phyloP scores from a whole-genome alignment of 1,140 invertebrate species.

The Drosophila ananassae region DNA sequence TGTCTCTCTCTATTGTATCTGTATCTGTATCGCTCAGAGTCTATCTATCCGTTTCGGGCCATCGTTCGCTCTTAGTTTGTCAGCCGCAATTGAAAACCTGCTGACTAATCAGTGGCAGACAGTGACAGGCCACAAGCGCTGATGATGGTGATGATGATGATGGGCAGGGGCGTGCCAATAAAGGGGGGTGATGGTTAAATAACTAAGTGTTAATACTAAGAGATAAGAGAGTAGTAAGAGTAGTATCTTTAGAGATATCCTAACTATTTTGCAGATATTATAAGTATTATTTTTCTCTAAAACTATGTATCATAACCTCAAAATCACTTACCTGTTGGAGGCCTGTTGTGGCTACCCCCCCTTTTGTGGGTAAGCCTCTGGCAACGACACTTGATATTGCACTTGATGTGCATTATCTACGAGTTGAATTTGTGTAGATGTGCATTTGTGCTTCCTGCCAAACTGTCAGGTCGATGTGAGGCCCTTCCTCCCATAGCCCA shows the following conservation, averaged over 20 bases:
- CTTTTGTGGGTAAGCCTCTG: constrained; percentile 5
- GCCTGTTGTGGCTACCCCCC: no score
- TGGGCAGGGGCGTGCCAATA: constrained; percentile 8
- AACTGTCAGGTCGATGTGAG: constrained; percentile 33
- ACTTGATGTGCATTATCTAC: constrained; percentile 67
- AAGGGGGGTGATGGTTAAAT: no score
- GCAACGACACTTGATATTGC: constrained; percentile 51
- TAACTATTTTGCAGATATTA: no score
- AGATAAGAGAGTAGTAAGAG: no score
- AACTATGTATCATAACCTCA: no score
- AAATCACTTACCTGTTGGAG: not conserved
- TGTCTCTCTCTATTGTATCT: constrained; percentile 7
- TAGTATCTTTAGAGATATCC: no score
- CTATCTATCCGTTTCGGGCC: not conserved
- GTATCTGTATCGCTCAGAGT: no score
- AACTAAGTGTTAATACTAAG: no score
- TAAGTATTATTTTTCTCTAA: no score
- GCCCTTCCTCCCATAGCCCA: not conserved
- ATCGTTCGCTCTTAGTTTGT: constrained; percentile 6
- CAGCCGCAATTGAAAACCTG: constrained; percentile 40
- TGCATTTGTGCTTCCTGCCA: constrained; percentile 46
- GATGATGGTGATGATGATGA: constrained; percentile 36
- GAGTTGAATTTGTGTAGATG: constrained; percentile 33
- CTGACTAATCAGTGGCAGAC: constrained; percentile 70
- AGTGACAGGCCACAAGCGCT: constrained; percentile 46